Conservation (phyloP, 2,113 vertebrate genomes). For the Corvus hawaiiensis region DNA sequence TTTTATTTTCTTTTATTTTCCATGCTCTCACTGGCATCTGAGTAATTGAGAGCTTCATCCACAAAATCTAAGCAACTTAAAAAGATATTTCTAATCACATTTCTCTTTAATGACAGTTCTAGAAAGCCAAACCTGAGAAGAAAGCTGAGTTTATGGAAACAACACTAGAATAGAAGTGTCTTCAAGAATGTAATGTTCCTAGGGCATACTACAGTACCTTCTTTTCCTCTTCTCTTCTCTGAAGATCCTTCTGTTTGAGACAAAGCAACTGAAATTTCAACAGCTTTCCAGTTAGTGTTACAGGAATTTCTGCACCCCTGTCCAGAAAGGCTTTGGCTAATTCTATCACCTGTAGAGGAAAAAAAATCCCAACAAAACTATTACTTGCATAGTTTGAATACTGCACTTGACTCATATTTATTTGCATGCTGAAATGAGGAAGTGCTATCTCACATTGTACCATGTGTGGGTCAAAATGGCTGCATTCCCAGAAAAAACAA, state of each 20-base stretch:
- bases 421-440: not conserved
- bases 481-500: not conserved
- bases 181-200: not conserved
- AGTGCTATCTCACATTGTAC: not conserved
- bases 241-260: slow-evolving; percentile 78
- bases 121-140: not conserved
- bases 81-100: not conserved
- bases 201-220: slow-evolving; percentile 60
- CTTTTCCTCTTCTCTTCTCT: slow-evolving; percentile 71
- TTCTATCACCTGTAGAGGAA: slow-evolving; percentile 73
- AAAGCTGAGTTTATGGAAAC: not conserved
- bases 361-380: not conserved
- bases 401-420: not conserved
- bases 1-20: not conserved
- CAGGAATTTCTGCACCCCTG: slow-evolving; percentile 75
- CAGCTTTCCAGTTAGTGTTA: slow-evolving; percentile 83
- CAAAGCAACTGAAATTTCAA: slow-evolving; percentile 88
- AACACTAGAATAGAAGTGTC: not conserved
- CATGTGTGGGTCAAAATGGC: not conserved
- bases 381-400: not conserved
- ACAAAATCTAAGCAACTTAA: not conserved
- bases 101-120: not conserved
- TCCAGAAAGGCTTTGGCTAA: slow-evolving; percentile 78
- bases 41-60: not conserved
- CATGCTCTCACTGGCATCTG: not conserved